phyloP scores from a whole-genome alignment of 2,113 vertebrate genomes.

The Entomyzon cyanotis region DNA sequence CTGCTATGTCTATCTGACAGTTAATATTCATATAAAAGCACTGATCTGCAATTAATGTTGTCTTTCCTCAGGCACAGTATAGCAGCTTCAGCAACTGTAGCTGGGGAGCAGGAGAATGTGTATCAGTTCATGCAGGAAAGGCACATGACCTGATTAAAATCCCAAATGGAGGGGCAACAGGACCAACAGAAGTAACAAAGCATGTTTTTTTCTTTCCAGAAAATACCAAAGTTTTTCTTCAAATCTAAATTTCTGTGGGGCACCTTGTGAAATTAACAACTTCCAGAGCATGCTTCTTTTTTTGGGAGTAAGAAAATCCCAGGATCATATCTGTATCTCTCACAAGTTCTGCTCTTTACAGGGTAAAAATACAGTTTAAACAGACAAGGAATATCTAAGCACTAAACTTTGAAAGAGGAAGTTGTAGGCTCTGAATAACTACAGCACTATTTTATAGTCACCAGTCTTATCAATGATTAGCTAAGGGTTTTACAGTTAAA shows the following conservation, averaged over 20 bases:
- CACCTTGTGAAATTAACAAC: not conserved
- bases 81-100: not conserved
- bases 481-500: not conserved
- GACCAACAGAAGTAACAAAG: not conserved
- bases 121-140: not conserved
- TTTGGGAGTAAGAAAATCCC: not conserved
- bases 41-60: not conserved
- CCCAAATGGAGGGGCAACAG: not conserved
- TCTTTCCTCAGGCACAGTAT: not conserved
- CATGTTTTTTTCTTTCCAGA: not conserved
- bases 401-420: not conserved
- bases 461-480: conserved; percentile 3
- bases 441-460: not conserved
- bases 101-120: not conserved
- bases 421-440: not conserved
- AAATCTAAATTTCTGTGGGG: not conserved
- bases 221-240: not conserved
- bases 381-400: not conserved
- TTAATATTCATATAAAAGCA: not conserved
- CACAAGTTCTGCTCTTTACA: not conserved
- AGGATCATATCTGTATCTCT: not conserved
- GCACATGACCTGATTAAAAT: not conserved
- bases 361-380: not conserved
- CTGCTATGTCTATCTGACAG: not conserved
- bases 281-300: not conserved